Conservation (phyloP, 2,113 vertebrate genomes). For the Marcusenius ussheri region DNA sequence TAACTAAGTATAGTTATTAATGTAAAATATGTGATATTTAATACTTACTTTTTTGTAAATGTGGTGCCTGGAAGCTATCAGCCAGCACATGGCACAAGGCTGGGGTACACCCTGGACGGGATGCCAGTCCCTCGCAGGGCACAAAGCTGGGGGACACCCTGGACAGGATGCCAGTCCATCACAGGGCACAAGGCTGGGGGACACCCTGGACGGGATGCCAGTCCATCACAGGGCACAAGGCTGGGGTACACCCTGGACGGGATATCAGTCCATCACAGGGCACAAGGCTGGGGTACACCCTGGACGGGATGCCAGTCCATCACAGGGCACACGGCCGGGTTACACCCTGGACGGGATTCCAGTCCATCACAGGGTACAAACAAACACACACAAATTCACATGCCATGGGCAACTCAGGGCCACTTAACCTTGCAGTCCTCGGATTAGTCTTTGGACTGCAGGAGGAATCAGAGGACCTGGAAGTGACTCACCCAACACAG, state of each 20-base stretch:
- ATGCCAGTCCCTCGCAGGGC: no score
- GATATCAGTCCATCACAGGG: not conserved
- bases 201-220: not conserved
- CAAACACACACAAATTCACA: not conserved
- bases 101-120: no score
- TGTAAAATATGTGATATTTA: not conserved
- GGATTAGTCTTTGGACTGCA: not conserved
- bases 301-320: not conserved
- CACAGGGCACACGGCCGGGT: no score
- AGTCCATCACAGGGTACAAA: not conserved
- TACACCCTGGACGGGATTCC: no score
- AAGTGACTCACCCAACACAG: not conserved
- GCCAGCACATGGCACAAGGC: not conserved
- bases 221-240: not conserved
- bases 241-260: not conserved
- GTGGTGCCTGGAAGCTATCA: not conserved
- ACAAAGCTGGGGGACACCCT: no score
- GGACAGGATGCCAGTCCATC: no score
- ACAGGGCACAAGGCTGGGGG: no score
- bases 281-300: not conserved
- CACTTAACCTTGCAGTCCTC: not conserved
- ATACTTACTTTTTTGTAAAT: not conserved
- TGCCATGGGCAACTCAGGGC: not conserved
- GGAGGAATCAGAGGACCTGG: not conserved
- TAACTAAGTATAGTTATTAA: not conserved